These are phyloP conservation scores for Thalassarche chlororhynchos DNA, from an alignment of 2,113 vertebrate genomes.

Conservation along the genomic window DNA sequence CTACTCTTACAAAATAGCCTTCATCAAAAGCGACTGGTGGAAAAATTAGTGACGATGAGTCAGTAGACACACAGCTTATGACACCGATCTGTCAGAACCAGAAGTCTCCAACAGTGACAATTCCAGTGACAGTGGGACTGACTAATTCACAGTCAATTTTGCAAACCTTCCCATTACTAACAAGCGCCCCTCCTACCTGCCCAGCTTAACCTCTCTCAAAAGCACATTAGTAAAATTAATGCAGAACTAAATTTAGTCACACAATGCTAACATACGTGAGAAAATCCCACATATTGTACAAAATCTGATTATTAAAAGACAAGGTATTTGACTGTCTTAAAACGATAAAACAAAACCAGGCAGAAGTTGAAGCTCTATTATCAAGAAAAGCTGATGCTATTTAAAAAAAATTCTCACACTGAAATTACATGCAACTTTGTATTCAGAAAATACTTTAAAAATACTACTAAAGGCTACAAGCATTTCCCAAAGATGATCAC, in stretches of 20 bases:
- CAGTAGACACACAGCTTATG: conserved; percentile 3
- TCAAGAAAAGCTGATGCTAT: background rate
- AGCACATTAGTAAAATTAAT: background rate
- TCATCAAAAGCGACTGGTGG: background rate
- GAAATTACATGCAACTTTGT: background rate
- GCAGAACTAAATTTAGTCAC: background rate
- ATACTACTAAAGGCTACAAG: background rate
- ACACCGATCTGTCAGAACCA: conserved; percentile 26
- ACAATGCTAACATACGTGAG: background rate
- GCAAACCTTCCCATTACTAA: background rate
- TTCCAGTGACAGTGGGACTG: background rate
- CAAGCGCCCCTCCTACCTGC: background rate
- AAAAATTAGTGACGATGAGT: conserved; percentile 4
- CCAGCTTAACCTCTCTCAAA: background rate
- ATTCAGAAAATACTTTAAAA: background rate
- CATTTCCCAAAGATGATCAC: background rate
- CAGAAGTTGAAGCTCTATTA: background rate
- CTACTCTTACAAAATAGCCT: background rate
- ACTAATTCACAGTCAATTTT: background rate
- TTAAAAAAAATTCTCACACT: background rate
- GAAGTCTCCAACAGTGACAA: background rate
- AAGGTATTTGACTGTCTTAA: background rate
- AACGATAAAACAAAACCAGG: background rate
- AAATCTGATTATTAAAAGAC: background rate
- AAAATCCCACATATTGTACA: background rate